phyloP scores from a whole-genome alignment of 2,113 vertebrate species.

The Rhea pennata region DNA sequence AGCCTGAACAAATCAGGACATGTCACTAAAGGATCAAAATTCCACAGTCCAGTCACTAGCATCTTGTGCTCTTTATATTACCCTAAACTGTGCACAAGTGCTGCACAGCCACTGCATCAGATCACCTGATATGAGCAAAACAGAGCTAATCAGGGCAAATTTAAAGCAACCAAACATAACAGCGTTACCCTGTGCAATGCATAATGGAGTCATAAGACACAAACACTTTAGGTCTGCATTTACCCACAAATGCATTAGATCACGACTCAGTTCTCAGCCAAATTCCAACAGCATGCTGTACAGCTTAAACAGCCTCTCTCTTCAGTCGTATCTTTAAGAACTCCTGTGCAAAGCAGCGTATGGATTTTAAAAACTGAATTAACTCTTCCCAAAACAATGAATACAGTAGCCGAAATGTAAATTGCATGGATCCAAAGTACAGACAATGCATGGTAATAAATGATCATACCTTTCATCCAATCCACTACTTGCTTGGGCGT shows the following conservation, averaged over 20 bases:
- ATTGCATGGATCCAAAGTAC: slow-evolving; percentile 24
- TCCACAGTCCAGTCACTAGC: not conserved
- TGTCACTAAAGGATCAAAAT: not conserved
- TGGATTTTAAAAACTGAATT: slow-evolving; percentile 50
- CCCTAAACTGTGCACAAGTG: slow-evolving; percentile 61
- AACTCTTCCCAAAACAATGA: slow-evolving; percentile 62
- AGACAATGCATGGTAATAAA: slow-evolving; percentile 56
- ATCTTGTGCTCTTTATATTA: slow-evolving; percentile 6
- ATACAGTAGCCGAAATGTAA: not conserved
- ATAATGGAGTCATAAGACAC: slow-evolving; percentile 58
- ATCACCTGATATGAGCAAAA: slow-evolving; percentile 59
- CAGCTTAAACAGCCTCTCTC: slow-evolving; percentile 19
- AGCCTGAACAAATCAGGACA: not conserved
- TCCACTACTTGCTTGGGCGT: slow-evolving; percentile 90
- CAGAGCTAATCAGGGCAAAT: slow-evolving; percentile 45
- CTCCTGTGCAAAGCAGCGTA: slow-evolving; percentile 54
- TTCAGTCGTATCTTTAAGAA: slow-evolving; percentile 49
- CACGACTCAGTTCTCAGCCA: not conserved
- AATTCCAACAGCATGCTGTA: slow-evolving; percentile 33
- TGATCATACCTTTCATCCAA: slow-evolving; percentile 90
- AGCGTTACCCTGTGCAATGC: not conserved
- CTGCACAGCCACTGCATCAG: slow-evolving; percentile 57
- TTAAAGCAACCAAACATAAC: slow-evolving; percentile 45
- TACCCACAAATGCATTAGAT: slow-evolving; percentile 50
- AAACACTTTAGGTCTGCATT: slow-evolving; percentile 36